Evolutionary conservation across 2,797 vertebrate genomes (phyloP), one percentile per base, ranked within the genome.

Genomic region (Euphonia xanthogaster): DNA sequence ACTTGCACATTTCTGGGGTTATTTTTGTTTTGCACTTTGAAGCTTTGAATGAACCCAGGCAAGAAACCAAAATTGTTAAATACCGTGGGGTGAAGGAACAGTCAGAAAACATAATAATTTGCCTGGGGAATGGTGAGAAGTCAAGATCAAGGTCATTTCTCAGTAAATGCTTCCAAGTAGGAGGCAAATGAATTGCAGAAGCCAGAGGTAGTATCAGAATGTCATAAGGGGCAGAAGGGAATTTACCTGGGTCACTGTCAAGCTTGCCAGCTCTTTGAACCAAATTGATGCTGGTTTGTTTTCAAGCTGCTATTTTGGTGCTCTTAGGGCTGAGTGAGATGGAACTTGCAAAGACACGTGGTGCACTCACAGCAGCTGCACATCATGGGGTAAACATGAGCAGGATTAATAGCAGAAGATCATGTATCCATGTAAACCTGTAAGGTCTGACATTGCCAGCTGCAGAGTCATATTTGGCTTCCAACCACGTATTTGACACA

Each of bases 91-190:
- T 60, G 50, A 84, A 88, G 47, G 57, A 86, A 66, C 50, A 83
- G 79, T 53, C 72, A 70, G 63, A 88, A 67, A 60, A 65, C 60
- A 45, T 60, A 73, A 93, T 82, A 74, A 86, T 96, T 96, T 96
- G 63, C 71, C 71, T 86, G 72, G 73, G 71, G 74, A 88, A 55
- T 2, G 7, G 58, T 79, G 62, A 55, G 51, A 86, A 93, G 82
- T 78, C 55, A 48, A 76, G 88, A 85, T 92, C 77, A 96, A 89
- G 71, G 60, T 93, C 92, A 75, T 94, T 96, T 84, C 63, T 79
- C 77, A 39, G 33, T 55, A 92, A 86, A 67, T 76, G 37, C 28
- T 88, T 84, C 66, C 71, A 40, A 75, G 70, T 40, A 82, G 74
- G 77, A 90, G 63, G 55, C 40, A 92, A 87, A 85, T 91, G 55